Evolutionary conservation across 2,797 vertebrate species (phyloP), one percentile per base, ranked within the genome.

Genomic region (Diceros bicornis): DNA sequence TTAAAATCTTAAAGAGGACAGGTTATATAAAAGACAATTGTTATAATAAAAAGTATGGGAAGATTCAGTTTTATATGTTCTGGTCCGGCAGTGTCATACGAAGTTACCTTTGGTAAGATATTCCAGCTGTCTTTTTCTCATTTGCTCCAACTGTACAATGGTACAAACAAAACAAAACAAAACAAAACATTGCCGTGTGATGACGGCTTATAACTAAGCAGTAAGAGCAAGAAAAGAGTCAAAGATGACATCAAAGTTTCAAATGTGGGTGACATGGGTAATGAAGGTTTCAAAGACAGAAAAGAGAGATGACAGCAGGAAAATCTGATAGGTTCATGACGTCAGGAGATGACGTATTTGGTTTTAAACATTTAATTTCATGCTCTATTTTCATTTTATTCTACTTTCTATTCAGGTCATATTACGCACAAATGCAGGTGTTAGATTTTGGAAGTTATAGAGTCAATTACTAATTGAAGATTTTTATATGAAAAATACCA

Each of bases 351-450:
- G 37, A 69, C 0, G 0, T 9, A 4, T 23, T 72, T 72, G 3
- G 6, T 86, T 94, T 94, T 41, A 78, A 89, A 68, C 6, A 34
- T 87, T 87, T 78, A 82, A 94, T 74, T 95, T 87, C 32, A 52
- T 44, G 32, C 32, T 75, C 27, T 10, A 81, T 52, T 64, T 9
- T 83, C 68, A 89, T 37, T 89, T 75, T 7, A 55, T 59, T 69
- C 47, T 25, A 32, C 62, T 64, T 11, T 62, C 44, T 86, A 9
- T 82, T 92, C 84, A 87, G 62, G 61, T 83, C 13, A 64, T 34
- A 77, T 62, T 72, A 52, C 13, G 1, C 2, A 89, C 18, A 75
- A 85, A 87, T 2, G 69, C n/a, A 91, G 37, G 52, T 78, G 12
- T 82, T 78, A 55, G 29, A 37, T 55, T 52, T 55, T 20, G 20